These are phyloP conservation scores for Falco biarmicus DNA, from an alignment of 2,797 vertebrate genomes.

Conservation along the genomic window DNA sequence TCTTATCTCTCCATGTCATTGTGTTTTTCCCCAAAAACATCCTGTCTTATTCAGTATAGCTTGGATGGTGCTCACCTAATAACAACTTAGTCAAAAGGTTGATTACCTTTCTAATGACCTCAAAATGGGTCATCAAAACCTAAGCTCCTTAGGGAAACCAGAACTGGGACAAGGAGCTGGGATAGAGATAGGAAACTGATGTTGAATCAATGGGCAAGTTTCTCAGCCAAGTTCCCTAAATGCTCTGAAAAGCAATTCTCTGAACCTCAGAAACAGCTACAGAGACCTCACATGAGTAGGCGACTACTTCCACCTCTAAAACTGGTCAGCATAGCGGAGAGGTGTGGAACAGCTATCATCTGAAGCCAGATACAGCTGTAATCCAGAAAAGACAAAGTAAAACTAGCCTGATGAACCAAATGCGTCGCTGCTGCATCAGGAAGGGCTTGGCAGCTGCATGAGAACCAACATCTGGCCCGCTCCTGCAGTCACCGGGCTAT, in stretches of 20 bases:
- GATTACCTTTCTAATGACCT: neutral
- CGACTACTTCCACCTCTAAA: neutral
- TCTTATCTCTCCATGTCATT: neutral
- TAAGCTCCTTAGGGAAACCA: neutral
- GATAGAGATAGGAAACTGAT: neutral
- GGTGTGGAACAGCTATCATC: neutral
- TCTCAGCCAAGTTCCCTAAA: neutral
- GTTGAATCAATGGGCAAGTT: neutral
- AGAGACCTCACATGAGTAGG: neutral
- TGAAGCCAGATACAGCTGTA: neutral
- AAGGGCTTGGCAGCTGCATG: neutral
- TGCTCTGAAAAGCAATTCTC: neutral
- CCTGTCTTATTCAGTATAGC: neutral
- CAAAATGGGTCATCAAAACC: neutral
- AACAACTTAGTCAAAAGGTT: neutral
- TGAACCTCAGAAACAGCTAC: neutral
- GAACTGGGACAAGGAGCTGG: neutral
- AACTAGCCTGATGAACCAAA: neutral
- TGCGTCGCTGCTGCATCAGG: neutral
- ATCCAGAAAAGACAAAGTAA: neutral
- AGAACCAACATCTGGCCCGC: neutral
- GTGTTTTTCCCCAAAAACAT: neutral
- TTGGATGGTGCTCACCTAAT: neutral
- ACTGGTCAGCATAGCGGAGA: neutral
- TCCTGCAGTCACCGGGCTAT: neutral